Base-by-base conservation (phyloP, 2,113 vertebrate genomes). In the Sprattus sprattus region DNA sequence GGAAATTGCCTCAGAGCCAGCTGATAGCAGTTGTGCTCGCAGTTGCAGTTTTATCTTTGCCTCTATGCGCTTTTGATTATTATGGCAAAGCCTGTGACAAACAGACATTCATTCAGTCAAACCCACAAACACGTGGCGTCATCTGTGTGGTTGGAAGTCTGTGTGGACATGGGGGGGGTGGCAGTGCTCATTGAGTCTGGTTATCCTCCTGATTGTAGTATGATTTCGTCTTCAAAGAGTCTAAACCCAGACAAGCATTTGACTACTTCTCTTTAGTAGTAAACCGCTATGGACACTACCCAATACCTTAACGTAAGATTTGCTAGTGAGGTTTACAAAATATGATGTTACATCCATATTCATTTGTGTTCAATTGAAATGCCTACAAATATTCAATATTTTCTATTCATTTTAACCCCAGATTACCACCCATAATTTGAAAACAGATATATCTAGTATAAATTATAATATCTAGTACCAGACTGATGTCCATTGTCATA, bases 1-100 rank as follows among this genome's bases (percentile, higher is more conserved):
- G 98, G 97, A 99, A 97, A 98, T 99, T 97, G 96, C 91, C 89
- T 91, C 89, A 88, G 92, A 93, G 86, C 87, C 91, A 87, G 89
- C 82, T 89, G 95, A 95, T 89, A 94, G 91, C 89, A 78, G 87
- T n/a, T 91, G 91, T 91, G 87, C 92, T 92, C 83, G 39, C 39
- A 46, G 45, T 49, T 11, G 49, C 71, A 47, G 32, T 84, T 86
- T 93, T 92, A 95, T 94, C 93, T 88, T 52, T 0, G 4, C 85
- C 82, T 50, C 82, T 28, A 39, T 28, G 32, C 25, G 88, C 64
- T 88, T 60, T 47, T 80, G 91, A 91, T 92, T 86, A 91, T 90
- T 88, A 91, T 86, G 85, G 25, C 39, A 85, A 47, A 49, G 22
- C 22, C 84, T 47, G 45, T 80, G 82, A 85, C 86, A 89, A 81